A percentile compares a stretch with the other conserved stretches of the same genome.
These are phyloP conservation scores for Epirrita christyi DNA, from an alignment of 2,888 invertebrate genomes.

Conservation along the genomic window DNA sequence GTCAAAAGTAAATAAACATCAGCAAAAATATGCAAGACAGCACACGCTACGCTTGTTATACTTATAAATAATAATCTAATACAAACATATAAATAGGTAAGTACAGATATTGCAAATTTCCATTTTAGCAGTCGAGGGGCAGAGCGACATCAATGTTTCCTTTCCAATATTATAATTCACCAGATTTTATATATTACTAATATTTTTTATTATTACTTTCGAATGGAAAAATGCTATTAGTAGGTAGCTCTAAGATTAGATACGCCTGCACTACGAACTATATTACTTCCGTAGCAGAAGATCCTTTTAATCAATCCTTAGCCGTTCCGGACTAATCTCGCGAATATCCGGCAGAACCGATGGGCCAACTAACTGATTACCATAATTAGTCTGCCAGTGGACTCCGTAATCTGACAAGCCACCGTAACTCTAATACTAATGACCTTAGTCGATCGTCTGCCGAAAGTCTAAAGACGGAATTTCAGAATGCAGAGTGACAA, in stretches of 20 bases:
- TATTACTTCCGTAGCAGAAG: slow-evolving; percentile 11
- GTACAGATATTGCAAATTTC: too few species aligned
- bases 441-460: slow-evolving; percentile 24
- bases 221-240: neutral
- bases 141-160: too few species aligned
- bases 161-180: too few species aligned
- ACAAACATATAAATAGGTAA: too few species aligned
- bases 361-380: slow-evolving; percentile 37
- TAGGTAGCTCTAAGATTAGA: too few species aligned
- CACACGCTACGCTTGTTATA: too few species aligned
- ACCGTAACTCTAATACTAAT: slow-evolving; percentile 23
- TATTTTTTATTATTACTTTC: too few species aligned
- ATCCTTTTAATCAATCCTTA: slow-evolving; percentile 31
- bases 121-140: too few species aligned
- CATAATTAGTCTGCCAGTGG: slow-evolving; percentile 35
- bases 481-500: neutral
- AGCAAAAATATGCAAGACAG: too few species aligned
- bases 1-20: too few species aligned
- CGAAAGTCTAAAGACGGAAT: slow-evolving; percentile 1
- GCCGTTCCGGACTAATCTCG: slow-evolving; percentile 28
- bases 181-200: too few species aligned
- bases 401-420: slow-evolving; percentile 31
- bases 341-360: slow-evolving; percentile 31
- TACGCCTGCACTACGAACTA: neutral
- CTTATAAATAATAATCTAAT: too few species aligned